Conservation (phyloP, 2,888 invertebrate genomes). For the Gymnocheta viridis region DNA sequence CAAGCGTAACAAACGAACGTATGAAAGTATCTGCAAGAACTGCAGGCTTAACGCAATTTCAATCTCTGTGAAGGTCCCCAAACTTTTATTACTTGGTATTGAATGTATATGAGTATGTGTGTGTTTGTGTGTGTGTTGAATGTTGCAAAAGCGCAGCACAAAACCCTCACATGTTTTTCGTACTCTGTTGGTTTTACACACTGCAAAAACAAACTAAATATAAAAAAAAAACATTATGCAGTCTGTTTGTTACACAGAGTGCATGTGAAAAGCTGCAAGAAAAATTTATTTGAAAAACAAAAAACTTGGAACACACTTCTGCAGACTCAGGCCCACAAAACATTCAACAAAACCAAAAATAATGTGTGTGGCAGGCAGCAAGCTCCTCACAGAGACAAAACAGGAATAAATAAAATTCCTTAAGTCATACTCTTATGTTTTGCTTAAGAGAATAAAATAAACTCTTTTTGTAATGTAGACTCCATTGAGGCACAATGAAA, state of each 20-base stretch:
- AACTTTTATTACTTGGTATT: slow-evolving; percentile 54
- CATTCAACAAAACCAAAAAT: background rate
- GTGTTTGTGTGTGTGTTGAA: slow-evolving; percentile 45
- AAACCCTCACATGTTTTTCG: slow-evolving; percentile 60
- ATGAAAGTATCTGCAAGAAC: slow-evolving; percentile 82
- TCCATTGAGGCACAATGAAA: slow-evolving; percentile 16
- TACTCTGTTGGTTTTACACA: slow-evolving; percentile 51
- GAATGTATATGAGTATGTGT: slow-evolving; percentile 55
- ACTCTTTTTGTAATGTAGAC: slow-evolving; percentile 11
- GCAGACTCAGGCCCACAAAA: slow-evolving; percentile 41
- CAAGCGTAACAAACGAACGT: slow-evolving; percentile 79
- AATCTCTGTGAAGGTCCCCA: slow-evolving; percentile 81
- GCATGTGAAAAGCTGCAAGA: slow-evolving; percentile 54
- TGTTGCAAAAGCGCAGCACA: slow-evolving; percentile 68
- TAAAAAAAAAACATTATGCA: slow-evolving; percentile 47
- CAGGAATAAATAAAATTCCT: slow-evolving; percentile 54
- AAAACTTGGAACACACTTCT: background rate
- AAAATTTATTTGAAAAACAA: background rate
- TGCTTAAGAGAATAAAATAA: slow-evolving; percentile 41
- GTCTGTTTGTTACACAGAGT: slow-evolving; percentile 41
- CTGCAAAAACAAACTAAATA: slow-evolving; percentile 33
- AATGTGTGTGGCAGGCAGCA: slow-evolving; percentile 12
- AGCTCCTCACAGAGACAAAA: background rate
- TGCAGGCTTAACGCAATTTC: slow-evolving; percentile 81
- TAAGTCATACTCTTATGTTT: slow-evolving; percentile 42